These are phyloP conservation scores for Rhinophrynus dorsalis DNA, from an alignment of 2,797 vertebrate genomes.

Conservation along the genomic window DNA sequence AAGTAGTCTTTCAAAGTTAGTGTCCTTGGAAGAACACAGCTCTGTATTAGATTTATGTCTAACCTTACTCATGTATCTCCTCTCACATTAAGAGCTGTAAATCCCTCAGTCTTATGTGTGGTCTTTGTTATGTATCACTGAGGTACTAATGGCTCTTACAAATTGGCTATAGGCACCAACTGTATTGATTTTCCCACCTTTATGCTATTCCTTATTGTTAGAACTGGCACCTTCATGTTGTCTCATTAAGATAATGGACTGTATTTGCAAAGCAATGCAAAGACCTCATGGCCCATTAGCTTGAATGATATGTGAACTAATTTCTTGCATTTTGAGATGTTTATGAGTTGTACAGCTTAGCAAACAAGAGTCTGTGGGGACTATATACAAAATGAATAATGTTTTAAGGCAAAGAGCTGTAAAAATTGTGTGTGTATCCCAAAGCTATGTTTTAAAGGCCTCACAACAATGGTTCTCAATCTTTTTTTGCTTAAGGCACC, in stretches of 20 bases:
- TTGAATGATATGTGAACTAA: slow-evolving; percentile 8
- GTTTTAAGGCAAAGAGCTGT: no score
- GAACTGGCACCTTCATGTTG: slow-evolving; percentile 25
- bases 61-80: no score
- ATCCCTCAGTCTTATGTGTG: no score
- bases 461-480: no score
- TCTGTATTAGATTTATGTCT: no score
- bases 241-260: slow-evolving; percentile 45
- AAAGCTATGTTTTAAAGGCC: no score
- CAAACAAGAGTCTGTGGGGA: background rate
- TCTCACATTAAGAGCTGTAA: no score
- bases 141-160: slow-evolving; percentile 25
- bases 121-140: background rate
- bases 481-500: no score
- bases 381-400: background rate
- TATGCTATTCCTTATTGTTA: slow-evolving; percentile 14
- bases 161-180: slow-evolving; percentile 11
- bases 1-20: no score
- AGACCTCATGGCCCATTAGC: slow-evolving; percentile 29
- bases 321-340: background rate
- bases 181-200: slow-evolving; percentile 39
- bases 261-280: slow-evolving; percentile 23
- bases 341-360: background rate
- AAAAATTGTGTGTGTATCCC: no score
- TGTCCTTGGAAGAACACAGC: no score